Evolutionary conservation across 2,797 vertebrate species (phyloP), one percentile per base, ranked within the genome.

Genomic region (Eulemur rubriventer): DNA sequence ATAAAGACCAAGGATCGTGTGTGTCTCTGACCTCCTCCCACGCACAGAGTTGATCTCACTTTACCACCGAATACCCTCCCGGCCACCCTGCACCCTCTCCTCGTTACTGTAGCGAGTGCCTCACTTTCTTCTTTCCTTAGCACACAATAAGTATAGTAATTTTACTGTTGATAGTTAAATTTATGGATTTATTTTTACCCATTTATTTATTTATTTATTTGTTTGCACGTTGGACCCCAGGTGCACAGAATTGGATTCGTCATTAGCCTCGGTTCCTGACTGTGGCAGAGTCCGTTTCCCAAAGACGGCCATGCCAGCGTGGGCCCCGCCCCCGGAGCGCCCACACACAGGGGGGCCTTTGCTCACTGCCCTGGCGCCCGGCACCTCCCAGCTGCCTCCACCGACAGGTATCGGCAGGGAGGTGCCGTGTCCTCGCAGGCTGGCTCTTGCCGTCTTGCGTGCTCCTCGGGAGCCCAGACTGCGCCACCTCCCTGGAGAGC

Each of bases 291-390:
- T 4, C 22, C 30, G 2, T 4, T 17, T 24, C 28, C 33, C 22
- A 12, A 16, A 55, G 38, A 16, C 1, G 30, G 13, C 18, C 14
- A 6, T 0, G 0, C 8, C 4, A 4, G 7, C 2, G 7, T 22
- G 1, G 2, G 22, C 10, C n/a, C 69, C 8, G 0, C 17, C 13
- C 52, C 35, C 2, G 30, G 26, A 4, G 28, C 50, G 5, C 16
- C 14, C 50, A 1, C 30, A 10, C 48, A 17, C 26, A 18, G 0
- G 6, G 0, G 0, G 26, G 10, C 2, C 59, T 18, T 2, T 30
- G 9, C 12, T 22, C 55, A 20, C 13, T 7, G 30, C 4, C 8
- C 11, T 9, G 20, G 61, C 20, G 6, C 78, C 16, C 11, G 3
- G 50, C 8, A 13, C 20, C 43, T 48, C 12, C 8, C 2, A 11